Conservation (phyloP, 2,797 vertebrate species). For the Loriculus beryllinus region DNA sequence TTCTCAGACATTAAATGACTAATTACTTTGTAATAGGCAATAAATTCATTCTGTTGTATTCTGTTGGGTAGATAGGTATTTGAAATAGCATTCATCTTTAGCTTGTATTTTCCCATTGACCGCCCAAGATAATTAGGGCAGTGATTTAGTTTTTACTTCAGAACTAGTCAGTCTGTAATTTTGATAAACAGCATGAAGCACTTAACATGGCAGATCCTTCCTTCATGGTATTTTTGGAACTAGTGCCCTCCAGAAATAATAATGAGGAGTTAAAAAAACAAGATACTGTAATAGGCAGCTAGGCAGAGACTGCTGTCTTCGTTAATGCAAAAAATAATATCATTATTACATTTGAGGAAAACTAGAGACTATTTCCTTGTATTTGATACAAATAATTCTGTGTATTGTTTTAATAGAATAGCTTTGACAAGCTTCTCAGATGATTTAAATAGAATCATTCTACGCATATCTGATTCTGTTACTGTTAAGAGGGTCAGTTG, state of each 20-base stretch:
- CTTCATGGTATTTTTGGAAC: neutral
- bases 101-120: neutral
- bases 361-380: neutral
- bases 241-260: neutral
- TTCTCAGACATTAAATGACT: neutral
- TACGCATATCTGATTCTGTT: conserved; percentile 12
- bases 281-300: neutral
- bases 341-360: neutral
- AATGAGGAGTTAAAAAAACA: neutral
- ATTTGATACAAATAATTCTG: neutral
- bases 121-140: neutral
- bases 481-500: neutral
- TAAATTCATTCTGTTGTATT: neutral
- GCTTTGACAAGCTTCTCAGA: conserved; percentile 19
- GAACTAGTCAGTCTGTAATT: neutral
- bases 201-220: neutral
- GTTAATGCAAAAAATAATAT: neutral
- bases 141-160: neutral
- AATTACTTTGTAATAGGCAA: neutral
- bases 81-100: neutral
- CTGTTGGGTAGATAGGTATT: neutral
- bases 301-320: neutral
- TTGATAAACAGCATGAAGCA: neutral
- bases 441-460: conserved; percentile 20
- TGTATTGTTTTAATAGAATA: neutral